A percentile compares a stretch with the other conserved stretches of the same genome.
Evolutionary conservation across 2,888 invertebrate genomes (phyloP).

Genomic region (Clistopyga incitator): DNA sequence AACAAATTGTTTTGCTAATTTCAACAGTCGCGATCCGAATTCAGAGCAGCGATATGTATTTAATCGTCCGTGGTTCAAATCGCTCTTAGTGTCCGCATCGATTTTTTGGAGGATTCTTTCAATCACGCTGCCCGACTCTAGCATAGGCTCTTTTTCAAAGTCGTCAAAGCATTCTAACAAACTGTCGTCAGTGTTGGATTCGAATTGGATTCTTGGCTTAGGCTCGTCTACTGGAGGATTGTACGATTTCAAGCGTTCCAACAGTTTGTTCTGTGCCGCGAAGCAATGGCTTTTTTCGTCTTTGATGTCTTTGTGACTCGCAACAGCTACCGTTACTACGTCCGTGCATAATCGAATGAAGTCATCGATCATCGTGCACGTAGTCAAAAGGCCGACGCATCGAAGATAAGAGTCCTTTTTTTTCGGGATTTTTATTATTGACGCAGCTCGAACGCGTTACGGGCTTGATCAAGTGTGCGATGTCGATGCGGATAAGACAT

Average conservation of each 20-base stretch:
- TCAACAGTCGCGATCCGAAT: conserved; percentile 29
- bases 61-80: conserved; percentile 15
- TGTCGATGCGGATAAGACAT: conserved; percentile 65
- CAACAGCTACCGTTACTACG: conserved; percentile 44
- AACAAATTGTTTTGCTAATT: conserved; percentile 48
- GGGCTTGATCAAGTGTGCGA: conserved; percentile 71
- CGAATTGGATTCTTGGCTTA: background rate
- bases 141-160: no score
- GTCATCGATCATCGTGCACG: conserved; percentile 37
- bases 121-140: conserved; percentile 33
- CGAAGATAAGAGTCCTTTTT: conserved; percentile 69
- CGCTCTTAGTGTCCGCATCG: background rate
- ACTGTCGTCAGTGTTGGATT: conserved; percentile 25
- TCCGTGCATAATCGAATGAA: conserved; percentile 52
- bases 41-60: conserved; percentile 49
- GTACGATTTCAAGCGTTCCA: conserved; percentile 34
- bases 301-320: conserved; percentile 47
- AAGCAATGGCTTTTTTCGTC: conserved; percentile 52
- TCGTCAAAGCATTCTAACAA: no score
- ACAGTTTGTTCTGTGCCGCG: conserved; percentile 51
- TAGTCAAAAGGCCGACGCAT: conserved; percentile 57
- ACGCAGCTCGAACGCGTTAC: conserved; percentile 67
- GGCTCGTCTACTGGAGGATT: conserved; percentile 4
- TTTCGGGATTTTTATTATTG: conserved; percentile 15
- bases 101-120: conserved; percentile 20